Evolutionary conservation across 2,888 invertebrate species (phyloP).

Genomic region (Dysmachus trigonus): DNA sequence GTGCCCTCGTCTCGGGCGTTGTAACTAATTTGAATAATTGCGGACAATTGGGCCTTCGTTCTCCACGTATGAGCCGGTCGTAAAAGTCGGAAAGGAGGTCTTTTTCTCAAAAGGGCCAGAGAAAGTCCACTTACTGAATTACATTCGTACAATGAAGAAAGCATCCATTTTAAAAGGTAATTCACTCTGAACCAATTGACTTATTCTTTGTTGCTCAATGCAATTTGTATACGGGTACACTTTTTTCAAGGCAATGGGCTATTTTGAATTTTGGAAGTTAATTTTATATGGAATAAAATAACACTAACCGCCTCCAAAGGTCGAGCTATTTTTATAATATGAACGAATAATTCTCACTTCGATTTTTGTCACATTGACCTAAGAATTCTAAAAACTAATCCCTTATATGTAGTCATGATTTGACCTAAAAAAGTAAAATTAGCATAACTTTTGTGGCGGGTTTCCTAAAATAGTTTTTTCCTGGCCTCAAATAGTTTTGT

Average conservation of each 20-base stretch:
- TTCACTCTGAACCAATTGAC: not conserved
- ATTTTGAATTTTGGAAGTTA: no score
- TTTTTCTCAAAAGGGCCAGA: not conserved
- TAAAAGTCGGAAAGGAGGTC: not conserved
- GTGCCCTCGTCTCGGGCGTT: not conserved
- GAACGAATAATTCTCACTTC: no score
- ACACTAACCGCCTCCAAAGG: no score
- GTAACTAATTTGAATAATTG: not conserved
- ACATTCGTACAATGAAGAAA: not conserved
- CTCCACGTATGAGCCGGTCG: not conserved
- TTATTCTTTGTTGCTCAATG: not conserved
- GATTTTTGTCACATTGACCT: no score
- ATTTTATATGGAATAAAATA: no score
- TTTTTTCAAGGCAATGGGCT: not conserved
- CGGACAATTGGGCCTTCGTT: not conserved
- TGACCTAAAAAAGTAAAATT: no score
- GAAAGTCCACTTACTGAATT: not conserved
- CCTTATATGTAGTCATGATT: no score
- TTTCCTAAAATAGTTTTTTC: no score
- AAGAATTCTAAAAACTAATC: no score
- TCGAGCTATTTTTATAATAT: no score
- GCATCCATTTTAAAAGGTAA: not conserved
- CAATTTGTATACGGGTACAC: not conserved
- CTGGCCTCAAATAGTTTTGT: no score
- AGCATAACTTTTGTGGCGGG: no score